Evolutionary conservation across 2,797 vertebrate genomes (phyloP).

Genomic region (Odontamblyopus lacepedii): DNA sequence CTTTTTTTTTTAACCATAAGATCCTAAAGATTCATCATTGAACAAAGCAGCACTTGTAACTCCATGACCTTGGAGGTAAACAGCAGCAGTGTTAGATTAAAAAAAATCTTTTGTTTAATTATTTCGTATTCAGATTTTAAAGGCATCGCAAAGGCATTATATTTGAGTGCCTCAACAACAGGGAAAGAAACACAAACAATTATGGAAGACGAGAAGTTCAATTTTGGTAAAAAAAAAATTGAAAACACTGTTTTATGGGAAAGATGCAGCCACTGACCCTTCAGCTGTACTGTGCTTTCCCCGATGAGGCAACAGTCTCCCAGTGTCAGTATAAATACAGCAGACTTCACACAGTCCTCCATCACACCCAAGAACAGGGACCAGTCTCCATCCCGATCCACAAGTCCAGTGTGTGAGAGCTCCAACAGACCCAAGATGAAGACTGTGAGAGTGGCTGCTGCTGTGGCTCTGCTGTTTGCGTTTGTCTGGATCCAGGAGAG

Average conservation of each 20-base stretch:
- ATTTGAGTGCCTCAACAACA: no score
- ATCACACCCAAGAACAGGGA: not conserved
- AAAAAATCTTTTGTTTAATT: no score
- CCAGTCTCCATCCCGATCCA: constrained; percentile 10
- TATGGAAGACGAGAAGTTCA: no score
- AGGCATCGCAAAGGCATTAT: no score
- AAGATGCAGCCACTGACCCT: not conserved
- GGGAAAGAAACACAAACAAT: no score
- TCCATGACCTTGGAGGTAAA: no score
- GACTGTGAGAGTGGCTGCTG: constrained; percentile 38
- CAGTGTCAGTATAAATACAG: constrained; percentile 40
- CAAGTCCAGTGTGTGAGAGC: constrained; percentile 4
- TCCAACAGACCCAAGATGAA: constrained; percentile 52
- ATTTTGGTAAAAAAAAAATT: no score
- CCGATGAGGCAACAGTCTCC: constrained; percentile 21
- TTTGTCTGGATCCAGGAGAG: constrained; percentile 48
- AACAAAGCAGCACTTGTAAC: no score
- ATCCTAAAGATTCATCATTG: no score
- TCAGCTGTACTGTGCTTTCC: not conserved
- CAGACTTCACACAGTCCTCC: constrained; percentile 30
- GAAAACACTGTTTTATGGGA: not conserved
- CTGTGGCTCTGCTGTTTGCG: constrained; percentile 46
- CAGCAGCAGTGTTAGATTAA: no score
- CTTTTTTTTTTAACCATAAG: no score
- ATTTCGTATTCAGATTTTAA: no score